Evolutionary conservation across 2,888 invertebrate species (phyloP).

Genomic region (Buathra laborator): DNA sequence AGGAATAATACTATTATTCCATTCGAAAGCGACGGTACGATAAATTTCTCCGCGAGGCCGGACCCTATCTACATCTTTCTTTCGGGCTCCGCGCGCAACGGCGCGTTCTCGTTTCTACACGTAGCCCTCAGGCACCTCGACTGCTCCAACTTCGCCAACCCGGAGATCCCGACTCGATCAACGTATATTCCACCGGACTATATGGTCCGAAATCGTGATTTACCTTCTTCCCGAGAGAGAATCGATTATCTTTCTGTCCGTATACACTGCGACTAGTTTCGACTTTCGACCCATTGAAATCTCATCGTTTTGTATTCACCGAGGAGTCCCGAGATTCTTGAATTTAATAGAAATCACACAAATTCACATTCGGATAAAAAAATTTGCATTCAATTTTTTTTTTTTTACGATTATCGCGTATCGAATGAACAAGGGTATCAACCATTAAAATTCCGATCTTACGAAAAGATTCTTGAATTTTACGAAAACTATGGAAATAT

Average conservation of each 20-base stretch:
- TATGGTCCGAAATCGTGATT: conserved; percentile 45
- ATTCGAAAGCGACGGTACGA: conserved; percentile 36
- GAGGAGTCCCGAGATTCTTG: not conserved
- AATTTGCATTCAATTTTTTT: not conserved
- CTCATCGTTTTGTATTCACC: not conserved
- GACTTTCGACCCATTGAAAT: conserved; percentile 25
- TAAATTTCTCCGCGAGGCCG: conserved; percentile 36
- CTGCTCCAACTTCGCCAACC: conserved; percentile 14
- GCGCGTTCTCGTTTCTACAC: conserved; percentile 25
- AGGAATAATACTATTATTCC: conserved; percentile 43
- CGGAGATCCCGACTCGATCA: conserved; percentile 33
- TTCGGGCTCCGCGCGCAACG: conserved; percentile 16
- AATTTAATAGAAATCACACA: conserved; percentile 13
- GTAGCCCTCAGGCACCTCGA: conserved; percentile 30
- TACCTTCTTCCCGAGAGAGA: conserved; percentile 18
- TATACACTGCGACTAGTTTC: conserved; percentile 27
- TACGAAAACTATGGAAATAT: too few species aligned
- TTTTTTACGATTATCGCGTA: not conserved
- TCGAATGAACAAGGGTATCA: not conserved
- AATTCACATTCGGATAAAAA: not conserved
- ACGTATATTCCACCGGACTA: not conserved
- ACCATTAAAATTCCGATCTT: too few species aligned
- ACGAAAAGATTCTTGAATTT: too few species aligned
- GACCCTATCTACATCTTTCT: conserved; percentile 53
- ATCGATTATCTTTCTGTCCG: conserved; percentile 47